These are phyloP conservation scores for Acanthurus lineatus DNA, from an alignment of 2,797 vertebrate species.

Conservation along the genomic window DNA sequence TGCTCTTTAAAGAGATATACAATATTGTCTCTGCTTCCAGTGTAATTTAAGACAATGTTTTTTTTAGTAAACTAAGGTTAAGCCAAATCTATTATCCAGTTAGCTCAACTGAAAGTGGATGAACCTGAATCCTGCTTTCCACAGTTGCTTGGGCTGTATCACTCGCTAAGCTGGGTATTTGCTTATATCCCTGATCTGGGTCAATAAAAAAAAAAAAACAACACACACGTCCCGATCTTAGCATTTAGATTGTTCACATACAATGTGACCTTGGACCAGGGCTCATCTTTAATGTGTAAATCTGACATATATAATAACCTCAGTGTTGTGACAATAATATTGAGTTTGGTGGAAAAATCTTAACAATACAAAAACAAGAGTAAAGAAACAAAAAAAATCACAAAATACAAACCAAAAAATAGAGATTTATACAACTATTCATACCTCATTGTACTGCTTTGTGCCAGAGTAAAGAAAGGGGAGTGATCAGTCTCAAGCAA, in stretches of 20 bases:
- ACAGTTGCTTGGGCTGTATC: slow-evolving; percentile 65
- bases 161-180: slow-evolving; percentile 43
- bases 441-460: slow-evolving; percentile 69
- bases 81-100: neutral
- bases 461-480: slow-evolving; percentile 48
- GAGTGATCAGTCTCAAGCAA: slow-evolving; percentile 46
- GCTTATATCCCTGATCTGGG: slow-evolving; percentile 46
- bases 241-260: slow-evolving; percentile 27
- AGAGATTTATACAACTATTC: slow-evolving; percentile 61
- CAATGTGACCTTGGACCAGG: slow-evolving; percentile 35
- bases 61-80: neutral
- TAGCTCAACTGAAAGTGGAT: slow-evolving; percentile 55
- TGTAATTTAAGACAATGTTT: neutral
- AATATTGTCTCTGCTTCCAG: slow-evolving; percentile 7
- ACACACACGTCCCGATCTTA: slow-evolving; percentile 19
- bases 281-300: slow-evolving; percentile 53
- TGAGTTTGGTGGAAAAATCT: slow-evolving; percentile 46
- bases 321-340: slow-evolving; percentile 61
- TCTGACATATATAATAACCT: slow-evolving; percentile 55
- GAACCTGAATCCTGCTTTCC: slow-evolving; percentile 49
- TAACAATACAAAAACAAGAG: slow-evolving; percentile 24
- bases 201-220: slow-evolving; percentile 18
- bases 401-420: slow-evolving; percentile 48
- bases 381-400: slow-evolving; percentile 26
- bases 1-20: neutral